Conservation (phyloP, 2,797 vertebrate species). For the Poeciliopsis gracilis region DNA sequence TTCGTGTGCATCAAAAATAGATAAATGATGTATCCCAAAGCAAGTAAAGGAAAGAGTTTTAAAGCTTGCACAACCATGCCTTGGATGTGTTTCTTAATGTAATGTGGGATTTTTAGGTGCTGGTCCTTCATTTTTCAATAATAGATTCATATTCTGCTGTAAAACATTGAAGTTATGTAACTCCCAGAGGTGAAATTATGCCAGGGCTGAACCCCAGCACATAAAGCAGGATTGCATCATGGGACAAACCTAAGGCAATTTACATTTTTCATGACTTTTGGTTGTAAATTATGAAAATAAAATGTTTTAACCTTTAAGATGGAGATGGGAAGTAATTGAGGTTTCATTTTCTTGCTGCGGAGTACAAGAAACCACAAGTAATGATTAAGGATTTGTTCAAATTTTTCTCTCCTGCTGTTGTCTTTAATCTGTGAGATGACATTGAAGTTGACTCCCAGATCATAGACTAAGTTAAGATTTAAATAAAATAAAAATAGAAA, state of each 20-base stretch:
- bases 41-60: background rate
- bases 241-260: background rate
- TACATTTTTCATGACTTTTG: background rate
- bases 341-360: background rate
- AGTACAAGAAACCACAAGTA: background rate
- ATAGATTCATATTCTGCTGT: background rate
- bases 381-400: background rate
- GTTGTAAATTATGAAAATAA: background rate
- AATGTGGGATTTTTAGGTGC: background rate
- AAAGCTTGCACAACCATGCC: background rate
- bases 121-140: background rate
- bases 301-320: background rate
- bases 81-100: background rate
- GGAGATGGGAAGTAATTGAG: background rate
- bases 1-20: background rate
- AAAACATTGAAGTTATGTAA: background rate
- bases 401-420: background rate
- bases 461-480: background rate
- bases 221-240: background rate
- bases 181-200: background rate
- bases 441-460: background rate
- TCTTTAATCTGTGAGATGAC: background rate
- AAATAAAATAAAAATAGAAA: no score
- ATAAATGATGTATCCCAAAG: background rate
- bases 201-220: background rate